Percentiles rank a stretch among this genome's conserved stretches.
Evolutionary conservation across 2,113 vertebrate species (phyloP).

Genomic region (Mystacornis crossleyi): DNA sequence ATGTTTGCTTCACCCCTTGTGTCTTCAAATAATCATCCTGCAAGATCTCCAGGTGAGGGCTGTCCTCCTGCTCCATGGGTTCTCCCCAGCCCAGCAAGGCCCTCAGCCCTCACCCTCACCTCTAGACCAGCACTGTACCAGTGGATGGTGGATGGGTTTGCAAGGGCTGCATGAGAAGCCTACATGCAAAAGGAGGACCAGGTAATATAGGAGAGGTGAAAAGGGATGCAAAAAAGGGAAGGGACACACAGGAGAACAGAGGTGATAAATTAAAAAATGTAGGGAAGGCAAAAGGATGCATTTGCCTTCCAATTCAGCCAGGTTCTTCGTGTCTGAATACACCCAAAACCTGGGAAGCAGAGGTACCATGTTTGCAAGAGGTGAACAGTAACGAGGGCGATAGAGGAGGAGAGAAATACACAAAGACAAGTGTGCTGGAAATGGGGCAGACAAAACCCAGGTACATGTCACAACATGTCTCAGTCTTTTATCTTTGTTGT

Average conservation of each 20-base stretch:
- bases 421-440: not conserved
- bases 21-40: not conserved
- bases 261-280: not conserved
- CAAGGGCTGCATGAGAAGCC: not conserved
- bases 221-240: not conserved
- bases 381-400: not conserved
- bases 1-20: not conserved
- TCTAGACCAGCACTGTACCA: rapidly evolving
- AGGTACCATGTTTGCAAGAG: not conserved
- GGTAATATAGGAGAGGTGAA: not conserved
- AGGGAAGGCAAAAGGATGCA: not conserved
- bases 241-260: not conserved
- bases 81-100: not conserved
- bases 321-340: not conserved
- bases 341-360: not conserved
- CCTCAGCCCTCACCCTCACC: not conserved
- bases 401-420: not conserved
- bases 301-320: not conserved
- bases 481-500: not conserved
- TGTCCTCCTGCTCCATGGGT: not conserved
- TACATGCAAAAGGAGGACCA: not conserved
- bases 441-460: not conserved
- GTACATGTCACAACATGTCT: not conserved
- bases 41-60: not conserved
- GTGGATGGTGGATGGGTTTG: not conserved